Evolutionary conservation across 2,888 invertebrate species (phyloP), one percentile per base, ranked within the genome.

Genomic region (Parnassius mnemosyne): DNA sequence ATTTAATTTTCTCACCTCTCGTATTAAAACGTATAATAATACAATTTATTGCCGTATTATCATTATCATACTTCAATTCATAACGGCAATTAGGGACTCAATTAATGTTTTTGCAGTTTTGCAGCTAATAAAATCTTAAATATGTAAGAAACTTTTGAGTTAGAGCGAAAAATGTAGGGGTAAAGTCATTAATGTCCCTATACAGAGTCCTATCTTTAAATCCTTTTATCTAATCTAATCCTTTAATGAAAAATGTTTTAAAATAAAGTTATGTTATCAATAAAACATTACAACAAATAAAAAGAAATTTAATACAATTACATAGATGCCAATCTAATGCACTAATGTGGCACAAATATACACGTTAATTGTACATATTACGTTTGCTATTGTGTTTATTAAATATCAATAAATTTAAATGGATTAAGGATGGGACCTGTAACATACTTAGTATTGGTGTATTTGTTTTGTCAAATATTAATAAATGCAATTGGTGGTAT

Each of bases 1-100:
- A 89, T 89, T 89, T 89, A 89, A 85, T 85, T 84, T 78, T 73
- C 43, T 13, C 41, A 47, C 34, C 52, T 52, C 59, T 63, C 51
- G 49, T 51, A 63, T 50, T 25, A 25, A 50, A 57, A 34, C 46
- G 53, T 58, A 13, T 55, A 53, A 59, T 42, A 61, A 67, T 69
- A 66, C 61, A 65, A 60, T 50, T 16, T 47, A 47, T 47, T 47
- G 47, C 47, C 16, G 13, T 12, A 57, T 55, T 53, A 53, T 54
- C 53, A 43, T 47, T 55, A 41, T 53, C 42, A 53, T 60, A 47
- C 53, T 10, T 46, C 42, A 57, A 44, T 54, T 49, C 58, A 59
- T 61, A 46, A 64, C 49, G 44, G 53, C 52, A 50, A 53, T 55
- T 55, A 58, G 63, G 62, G 58, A 63, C 58, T 59, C 63, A 55